Base-by-base conservation (phyloP, 2,888 invertebrate species). In the Thalpophila matura region DNA sequence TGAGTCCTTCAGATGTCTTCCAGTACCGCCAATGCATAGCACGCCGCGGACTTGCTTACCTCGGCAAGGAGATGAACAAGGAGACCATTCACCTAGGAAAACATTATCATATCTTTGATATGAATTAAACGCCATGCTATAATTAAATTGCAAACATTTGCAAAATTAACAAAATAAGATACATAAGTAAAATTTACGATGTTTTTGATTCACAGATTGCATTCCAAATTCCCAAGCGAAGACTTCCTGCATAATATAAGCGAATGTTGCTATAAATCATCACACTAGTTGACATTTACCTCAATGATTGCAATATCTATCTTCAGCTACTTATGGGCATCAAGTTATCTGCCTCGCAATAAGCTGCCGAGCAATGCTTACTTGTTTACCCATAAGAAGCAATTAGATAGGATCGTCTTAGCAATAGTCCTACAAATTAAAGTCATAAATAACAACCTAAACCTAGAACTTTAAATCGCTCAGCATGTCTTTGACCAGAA, bases 21-120 rank as follows among this genome's bases (percentile, higher is more conserved):
- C 91, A 91, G 92, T 85, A 83, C 95, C 91, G 70, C 95, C 86
- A 83, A 95, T 93, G 80, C 97, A 97, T 5, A 97, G 93, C 1
- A 98, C 97, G 38, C 97, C 96, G 12, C 98, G 95, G 37, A 95
- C 88, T 96, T 97, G 83, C 91, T 92, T 71, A 92, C 97, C 82
- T 1, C 87, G 89, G 68, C 96, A 96, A 0, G 93, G 80, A 9
- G 96, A 95, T 0, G 95, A 94, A 77, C 96, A 96, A 0, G 90
- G 67, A 0, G 95, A 95, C 95, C 95, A 95, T 53, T 94, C 93
- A 46, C 95, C 95, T 95, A 42, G 0, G 61, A 51, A 37, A 49
- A 51, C 14, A 33, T 3, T 16, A 7, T 4, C 27, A 9, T 4
- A 31, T 5, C n/a, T 31, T 31, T 0, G n/a, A 31, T n/a, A n/a